These are phyloP conservation scores for Vanessa atalanta DNA, from an alignment of 1,140 invertebrate genomes.

Conservation along the genomic window DNA sequence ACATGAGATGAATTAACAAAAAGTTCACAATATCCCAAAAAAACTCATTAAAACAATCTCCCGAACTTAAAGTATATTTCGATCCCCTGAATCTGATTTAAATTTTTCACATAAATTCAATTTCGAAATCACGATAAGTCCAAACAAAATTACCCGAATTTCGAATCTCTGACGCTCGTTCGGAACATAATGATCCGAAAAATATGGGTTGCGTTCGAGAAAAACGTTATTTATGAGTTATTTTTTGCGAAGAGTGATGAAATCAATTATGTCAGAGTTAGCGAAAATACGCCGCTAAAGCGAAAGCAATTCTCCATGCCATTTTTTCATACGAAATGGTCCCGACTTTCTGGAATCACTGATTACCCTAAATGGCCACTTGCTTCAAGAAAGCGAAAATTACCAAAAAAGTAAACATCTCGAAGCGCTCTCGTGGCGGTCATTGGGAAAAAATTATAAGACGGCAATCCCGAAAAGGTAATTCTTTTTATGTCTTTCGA, in stretches of 20 bases:
- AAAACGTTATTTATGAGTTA: conserved; percentile 23
- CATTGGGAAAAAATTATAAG: conserved; percentile 10
- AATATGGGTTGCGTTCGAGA: conserved; percentile 6
- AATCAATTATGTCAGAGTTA: conserved; percentile 30
- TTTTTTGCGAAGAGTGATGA: conserved; percentile 12
- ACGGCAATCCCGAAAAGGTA: background rate
- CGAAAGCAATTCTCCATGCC: conserved; percentile 16
- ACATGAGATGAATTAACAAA: no score
- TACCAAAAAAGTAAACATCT: conserved; percentile 28
- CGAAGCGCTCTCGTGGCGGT: conserved; percentile 11
- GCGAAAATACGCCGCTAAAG: conserved; percentile 17
- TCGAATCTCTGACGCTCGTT: background rate
- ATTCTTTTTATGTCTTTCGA: background rate
- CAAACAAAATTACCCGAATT: background rate
- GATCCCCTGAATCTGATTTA: conserved; percentile 1
- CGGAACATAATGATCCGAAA: conserved; percentile 24
- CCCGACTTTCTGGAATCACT: conserved; percentile 26
- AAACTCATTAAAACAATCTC: background rate
- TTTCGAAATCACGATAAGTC: conserved; percentile 3
- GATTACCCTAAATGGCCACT: conserved; percentile 31
- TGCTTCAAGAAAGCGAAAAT: conserved; percentile 8
- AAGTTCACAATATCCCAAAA: no score
- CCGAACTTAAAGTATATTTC: background rate
- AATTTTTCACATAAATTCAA: conserved; percentile 16
- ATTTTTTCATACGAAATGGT: conserved; percentile 14